Evolutionary conservation across 2,113 vertebrate species (phyloP).

Genomic region (Ranitomeya imitator): DNA sequence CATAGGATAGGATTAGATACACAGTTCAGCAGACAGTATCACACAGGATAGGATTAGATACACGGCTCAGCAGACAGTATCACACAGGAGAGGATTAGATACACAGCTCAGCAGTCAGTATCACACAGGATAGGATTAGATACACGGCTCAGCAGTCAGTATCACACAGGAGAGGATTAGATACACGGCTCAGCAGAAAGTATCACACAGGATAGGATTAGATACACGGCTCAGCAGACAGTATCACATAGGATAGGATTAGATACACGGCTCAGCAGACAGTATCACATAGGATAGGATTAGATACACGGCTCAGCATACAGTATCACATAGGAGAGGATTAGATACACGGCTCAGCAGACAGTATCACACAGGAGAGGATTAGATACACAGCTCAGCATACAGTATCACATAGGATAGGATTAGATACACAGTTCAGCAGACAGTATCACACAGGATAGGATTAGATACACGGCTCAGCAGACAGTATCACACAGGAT

Average conservation of each 20-base stretch:
- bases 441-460: background rate
- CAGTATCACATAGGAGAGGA: too few species aligned
- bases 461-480: background rate
- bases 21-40: background rate
- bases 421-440: background rate
- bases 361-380: background rate
- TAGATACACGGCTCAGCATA: too few species aligned
- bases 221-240: background rate
- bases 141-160: background rate
- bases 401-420: too few species aligned
- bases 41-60: background rate
- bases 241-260: background rate
- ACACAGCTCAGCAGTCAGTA: background rate
- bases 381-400: background rate
- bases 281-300: too few species aligned
- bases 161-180: background rate
- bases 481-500: background rate
- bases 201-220: background rate
- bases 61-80: background rate
- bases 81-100: background rate
- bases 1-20: background rate
- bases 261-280: background rate
- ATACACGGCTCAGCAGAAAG: background rate
- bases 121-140: background rate
- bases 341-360: background rate